A percentile compares a stretch with the other conserved stretches of the same genome.
Evolutionary conservation across 2,113 vertebrate species (phyloP).

Genomic region (Neolamprologus tretocephalus): DNA sequence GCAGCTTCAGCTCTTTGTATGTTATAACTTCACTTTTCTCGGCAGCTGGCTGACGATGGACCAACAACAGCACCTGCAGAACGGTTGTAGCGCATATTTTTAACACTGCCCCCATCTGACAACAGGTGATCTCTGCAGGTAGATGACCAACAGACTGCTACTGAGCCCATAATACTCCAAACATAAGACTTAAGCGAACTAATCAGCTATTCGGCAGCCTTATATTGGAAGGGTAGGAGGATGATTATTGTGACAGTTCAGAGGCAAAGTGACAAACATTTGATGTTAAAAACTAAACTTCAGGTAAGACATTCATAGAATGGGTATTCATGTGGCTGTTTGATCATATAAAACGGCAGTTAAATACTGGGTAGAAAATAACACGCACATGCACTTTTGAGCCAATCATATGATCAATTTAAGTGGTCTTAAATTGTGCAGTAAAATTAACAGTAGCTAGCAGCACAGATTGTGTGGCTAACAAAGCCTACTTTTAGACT

Average conservation of each 20-base stretch:
- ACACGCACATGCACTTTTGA: background rate
- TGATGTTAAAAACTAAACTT: background rate
- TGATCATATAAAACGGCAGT: background rate
- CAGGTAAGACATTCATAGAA: background rate
- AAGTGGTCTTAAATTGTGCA: background rate
- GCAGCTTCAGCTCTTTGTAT: background rate
- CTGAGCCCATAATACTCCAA: background rate
- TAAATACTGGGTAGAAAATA: background rate
- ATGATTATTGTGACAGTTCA: background rate
- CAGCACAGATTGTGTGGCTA: background rate
- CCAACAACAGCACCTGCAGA: background rate
- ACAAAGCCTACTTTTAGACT: background rate
- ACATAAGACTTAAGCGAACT: background rate
- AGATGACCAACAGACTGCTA: background rate
- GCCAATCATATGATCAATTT: background rate
- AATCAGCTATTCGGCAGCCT: background rate
- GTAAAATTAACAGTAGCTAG: background rate
- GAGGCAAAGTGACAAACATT: background rate
- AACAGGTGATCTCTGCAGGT: background rate
- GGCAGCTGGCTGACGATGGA: rapidly evolving
- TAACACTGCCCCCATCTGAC: background rate
- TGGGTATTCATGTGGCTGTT: background rate
- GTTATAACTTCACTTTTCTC: background rate
- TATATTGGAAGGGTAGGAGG: background rate
- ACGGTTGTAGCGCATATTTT: background rate